Evolutionary conservation across 2,797 vertebrate genomes (phyloP), one percentile per base, ranked within the genome.

Genomic region (Artibeus lituratus): DNA sequence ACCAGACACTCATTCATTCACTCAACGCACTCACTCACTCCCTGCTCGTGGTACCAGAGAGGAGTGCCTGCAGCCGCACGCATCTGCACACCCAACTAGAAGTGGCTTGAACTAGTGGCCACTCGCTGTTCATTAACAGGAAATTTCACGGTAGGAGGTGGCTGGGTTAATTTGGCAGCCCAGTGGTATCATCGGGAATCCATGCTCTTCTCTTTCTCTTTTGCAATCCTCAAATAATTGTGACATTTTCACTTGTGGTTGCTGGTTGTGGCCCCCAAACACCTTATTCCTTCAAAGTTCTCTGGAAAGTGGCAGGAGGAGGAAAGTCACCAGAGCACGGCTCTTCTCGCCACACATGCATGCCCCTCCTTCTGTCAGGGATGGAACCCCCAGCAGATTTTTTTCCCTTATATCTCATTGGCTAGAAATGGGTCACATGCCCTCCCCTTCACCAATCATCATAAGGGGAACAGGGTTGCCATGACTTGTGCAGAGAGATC

Each of bases 341-440:
- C 18, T 59, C 15, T 65, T 44, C 65, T 93, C 14, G 3, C 0
- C 1, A 8, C 7, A 5, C 14, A 11, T 0, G 0, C 0, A 5
- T 11, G 12, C n/a, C n/a, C 7, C 7, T 90, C 59, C 32, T 74
- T 73, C 72, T 26, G 7, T 80, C 24, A 6, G 26, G 29, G 51
- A 59, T 51, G 44, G 85, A 94, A 69, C 53, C 62, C 67, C 22
- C 67, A 26, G n/a, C 3, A 1, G 24, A 32, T 73, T 49, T n/a
- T n/a, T 39, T 24, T 29, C 15, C 15, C 26, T 93, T 26, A 0
- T 0, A 53, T n/a, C 42, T 87, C 84, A 78, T 21, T 93, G 91
- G 37, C 62, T 81, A 78, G 59, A 70, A 15, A 24, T 22, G 18
- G 65, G 65, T 88, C 78, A 67, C 81, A 39, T 21, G 59, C 26